phyloP scores from a whole-genome alignment of 2,888 invertebrate genomes.

The Podabrus alpinus region DNA sequence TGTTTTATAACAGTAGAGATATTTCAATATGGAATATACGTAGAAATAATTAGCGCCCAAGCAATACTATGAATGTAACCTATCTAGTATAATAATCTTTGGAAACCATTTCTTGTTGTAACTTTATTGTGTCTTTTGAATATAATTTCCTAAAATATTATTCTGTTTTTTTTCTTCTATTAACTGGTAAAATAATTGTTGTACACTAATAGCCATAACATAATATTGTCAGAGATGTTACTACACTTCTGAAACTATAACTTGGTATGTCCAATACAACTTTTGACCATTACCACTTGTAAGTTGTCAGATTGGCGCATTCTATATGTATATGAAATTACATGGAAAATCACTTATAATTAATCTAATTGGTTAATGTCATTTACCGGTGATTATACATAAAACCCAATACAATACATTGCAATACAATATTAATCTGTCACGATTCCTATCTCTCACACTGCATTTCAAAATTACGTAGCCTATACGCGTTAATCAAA shows the following conservation, averaged over 20 bases:
- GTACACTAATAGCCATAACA: neutral
- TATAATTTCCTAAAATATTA: constrained; percentile 38
- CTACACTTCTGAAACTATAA: neutral
- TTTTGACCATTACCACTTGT: neutral
- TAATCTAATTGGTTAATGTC: neutral
- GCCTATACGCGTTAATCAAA: neutral
- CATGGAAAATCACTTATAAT: neutral
- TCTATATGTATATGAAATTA: neutral
- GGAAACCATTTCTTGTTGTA: constrained; percentile 40
- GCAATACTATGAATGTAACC: constrained; percentile 26
- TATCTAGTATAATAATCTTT: constrained; percentile 24
- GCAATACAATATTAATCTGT: neutral
- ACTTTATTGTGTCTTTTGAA: constrained; percentile 42
- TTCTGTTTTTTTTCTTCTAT: constrained; percentile 10
- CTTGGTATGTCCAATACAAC: neutral
- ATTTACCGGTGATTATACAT: neutral
- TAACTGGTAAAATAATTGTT: neutral
- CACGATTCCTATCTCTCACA: neutral
- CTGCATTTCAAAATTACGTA: neutral
- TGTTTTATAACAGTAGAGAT: neutral
- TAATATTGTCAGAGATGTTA: neutral
- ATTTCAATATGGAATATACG: constrained; percentile 4
- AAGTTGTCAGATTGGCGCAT: neutral
- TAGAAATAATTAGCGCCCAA: constrained; percentile 12
- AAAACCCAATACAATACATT: neutral